Base-by-base conservation (phyloP, 2,888 invertebrate species). In the Priocnemis perturbator region DNA sequence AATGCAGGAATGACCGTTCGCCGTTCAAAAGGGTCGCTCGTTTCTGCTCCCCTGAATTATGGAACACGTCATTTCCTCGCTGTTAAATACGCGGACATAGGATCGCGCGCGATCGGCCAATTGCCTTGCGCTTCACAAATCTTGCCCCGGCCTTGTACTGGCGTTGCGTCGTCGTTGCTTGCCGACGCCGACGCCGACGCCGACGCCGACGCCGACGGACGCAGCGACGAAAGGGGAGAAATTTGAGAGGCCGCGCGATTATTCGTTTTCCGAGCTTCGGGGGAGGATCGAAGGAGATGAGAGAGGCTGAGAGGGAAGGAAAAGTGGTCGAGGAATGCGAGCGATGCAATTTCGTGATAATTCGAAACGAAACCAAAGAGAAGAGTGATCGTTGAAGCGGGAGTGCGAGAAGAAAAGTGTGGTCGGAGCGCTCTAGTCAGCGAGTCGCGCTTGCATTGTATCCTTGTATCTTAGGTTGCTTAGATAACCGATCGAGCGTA, bases 1-100 rank as follows among this genome's bases (percentile, higher is more conserved):
- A 84, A 77, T 77, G 71, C 65, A 64, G 74, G 68, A 81, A 77
- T 82, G 82, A 83, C 82, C 79, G 79, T 78, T 70, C 74, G 73
- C 72, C 66, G 78, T 50, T 50, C 68, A 68, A 79, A 82, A 72
- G 77, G 76, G 79, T 77, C 76, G 69, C 66, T 74, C 78, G 74
- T 77, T 76, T 21, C 73, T 66, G 59, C 70, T 73, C 64, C 73
- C 74, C 71, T 81, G 81, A 83, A 82, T 83, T 81, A 83, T 83
- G 78, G 75, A 83, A 76, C 76, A 74, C 71, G 74, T 76, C 73
- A 74, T 82, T 79, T 75, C 63, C 75, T 70, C 74, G 67, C 71
- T 69, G 74, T 77, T 70, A 74, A 68, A 76, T 64, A 71, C 64
- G 62, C 66, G 60, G 63, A 61, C 72, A 66, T 11, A 37, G 66